Conservation (phyloP, 1,140 invertebrate species). For the Sinonovacula constricta region DNA sequence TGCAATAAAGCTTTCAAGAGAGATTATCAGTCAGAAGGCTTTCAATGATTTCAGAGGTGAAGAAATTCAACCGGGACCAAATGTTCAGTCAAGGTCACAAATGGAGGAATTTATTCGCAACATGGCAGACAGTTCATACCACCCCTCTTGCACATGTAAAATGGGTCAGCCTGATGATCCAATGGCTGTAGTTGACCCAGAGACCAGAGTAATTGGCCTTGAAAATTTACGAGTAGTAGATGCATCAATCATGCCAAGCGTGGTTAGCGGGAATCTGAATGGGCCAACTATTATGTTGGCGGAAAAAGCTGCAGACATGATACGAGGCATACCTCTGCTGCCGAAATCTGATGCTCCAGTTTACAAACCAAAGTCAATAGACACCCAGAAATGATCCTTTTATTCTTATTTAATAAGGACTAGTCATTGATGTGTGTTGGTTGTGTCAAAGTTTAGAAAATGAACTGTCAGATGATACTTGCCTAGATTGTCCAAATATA, state of each 20-base stretch:
- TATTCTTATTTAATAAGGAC: neutral
- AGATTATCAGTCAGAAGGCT: conserved; percentile 80
- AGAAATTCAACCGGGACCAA: conserved; percentile 77
- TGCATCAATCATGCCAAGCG: conserved; percentile 81
- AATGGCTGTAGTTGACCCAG: conserved; percentile 81
- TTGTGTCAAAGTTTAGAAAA: too few species aligned
- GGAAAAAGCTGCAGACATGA: conserved; percentile 81
- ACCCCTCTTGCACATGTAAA: conserved; percentile 82
- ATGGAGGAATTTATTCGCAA: conserved; percentile 73
- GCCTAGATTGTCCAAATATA: too few species aligned
- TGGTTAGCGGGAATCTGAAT: conserved; percentile 81
- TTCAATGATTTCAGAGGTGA: conserved; percentile 78
- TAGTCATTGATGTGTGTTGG: too few species aligned
- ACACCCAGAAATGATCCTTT: conserved; percentile 63
- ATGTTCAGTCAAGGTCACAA: conserved; percentile 66
- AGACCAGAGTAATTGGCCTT: conserved; percentile 77
- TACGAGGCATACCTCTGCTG: conserved; percentile 72
- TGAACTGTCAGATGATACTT: too few species aligned
- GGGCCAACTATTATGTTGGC: conserved; percentile 82
- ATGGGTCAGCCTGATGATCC: conserved; percentile 81
- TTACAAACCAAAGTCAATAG: conserved; percentile 66
- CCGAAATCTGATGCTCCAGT: conserved; percentile 73
- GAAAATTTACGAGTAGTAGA: conserved; percentile 81
- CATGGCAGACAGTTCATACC: conserved; percentile 79
- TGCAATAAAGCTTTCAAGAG: conserved; percentile 70